Evolutionary conservation across 2,888 invertebrate genomes (phyloP), one percentile per base, ranked within the genome.

Genomic region (Scaeva pyrastri): DNA sequence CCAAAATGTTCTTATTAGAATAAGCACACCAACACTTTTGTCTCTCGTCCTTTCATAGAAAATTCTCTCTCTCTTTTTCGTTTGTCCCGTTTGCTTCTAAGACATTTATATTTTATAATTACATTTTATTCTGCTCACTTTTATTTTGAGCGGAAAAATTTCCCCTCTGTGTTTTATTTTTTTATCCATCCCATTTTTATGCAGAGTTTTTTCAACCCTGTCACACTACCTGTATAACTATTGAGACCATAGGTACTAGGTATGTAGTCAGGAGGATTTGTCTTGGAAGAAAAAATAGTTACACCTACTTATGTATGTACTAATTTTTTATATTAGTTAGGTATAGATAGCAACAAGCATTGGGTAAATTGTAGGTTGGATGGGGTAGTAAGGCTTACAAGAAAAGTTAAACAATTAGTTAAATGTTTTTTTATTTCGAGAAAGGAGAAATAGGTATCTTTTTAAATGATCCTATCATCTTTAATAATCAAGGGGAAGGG

Each of bases 51-150:
- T 48, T 48, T 31, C 14, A 48, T 48, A 23, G 16, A 48, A 31
- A 48, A 36, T 26, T 56, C 48, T 60, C 68, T 60, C 68, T 79
- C 75, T 82, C 50, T 76, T 43, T 76, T 36, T 66, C 43, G 12
- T 55, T n/a, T 64, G 66, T 68, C 11, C 60, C 62, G 45, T 58
- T 77, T 68, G 71, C 36, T 50, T 68, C 77, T 78, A 70, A 82
- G 77, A 84, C 80, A 84, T 84, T 87, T 80, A 70, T 84, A 80
- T 84, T 84, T 87, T 77, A 70, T 84, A 84, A 87, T 84, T 72
- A 87, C 66, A 83, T 43, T 79, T 73, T 64, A 60, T 77, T 71
- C 68, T 74, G 43, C 66, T 58, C 48, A 36, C 64, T 60, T 45
- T 79, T 79, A 71, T 70, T 39, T 52, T 48, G 45, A 26, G 50